Conservation (phyloP, 2,113 vertebrate species). For the Paralichthys olivaceus region DNA sequence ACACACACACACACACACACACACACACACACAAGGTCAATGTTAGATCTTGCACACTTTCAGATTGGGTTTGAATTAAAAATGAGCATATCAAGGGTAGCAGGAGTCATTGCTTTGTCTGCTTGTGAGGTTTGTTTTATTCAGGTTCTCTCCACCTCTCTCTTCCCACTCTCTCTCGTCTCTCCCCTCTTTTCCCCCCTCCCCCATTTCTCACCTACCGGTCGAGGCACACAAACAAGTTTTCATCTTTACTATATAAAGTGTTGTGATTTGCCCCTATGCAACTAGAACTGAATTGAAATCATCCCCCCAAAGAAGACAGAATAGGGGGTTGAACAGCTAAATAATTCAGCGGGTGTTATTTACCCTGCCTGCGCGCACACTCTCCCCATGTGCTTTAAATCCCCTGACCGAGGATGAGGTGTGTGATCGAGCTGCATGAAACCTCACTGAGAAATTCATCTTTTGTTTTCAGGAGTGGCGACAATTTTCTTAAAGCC, state of each 20-base stretch:
- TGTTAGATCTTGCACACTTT: neutral
- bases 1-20: too few species aligned
- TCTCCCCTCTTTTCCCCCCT: too few species aligned
- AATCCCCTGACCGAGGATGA: neutral
- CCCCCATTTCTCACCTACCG: neutral
- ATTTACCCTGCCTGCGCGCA: neutral
- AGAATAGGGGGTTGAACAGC: too few species aligned
- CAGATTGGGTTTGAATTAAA: neutral
- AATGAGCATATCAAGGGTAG: neutral
- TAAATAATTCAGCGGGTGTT: neutral
- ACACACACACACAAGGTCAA: neutral
- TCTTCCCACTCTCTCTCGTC: too few species aligned
- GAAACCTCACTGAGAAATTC: too few species aligned
- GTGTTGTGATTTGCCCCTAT: too few species aligned
- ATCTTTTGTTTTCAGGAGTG: neutral
- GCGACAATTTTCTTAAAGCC: slow-evolving; percentile 22
- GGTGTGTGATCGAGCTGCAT: too few species aligned
- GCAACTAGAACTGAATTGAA: slow-evolving; percentile 4
- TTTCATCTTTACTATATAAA: neutral
- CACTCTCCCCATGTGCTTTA: neutral
- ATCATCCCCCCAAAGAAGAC: neutral
- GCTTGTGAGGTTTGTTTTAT: neutral
- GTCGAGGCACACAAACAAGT: neutral
- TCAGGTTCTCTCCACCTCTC: neutral
- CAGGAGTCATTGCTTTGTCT: neutral